phyloP scores from a whole-genome alignment of 1,140 invertebrate genomes.

The Trichogramma pretiosum region DNA sequence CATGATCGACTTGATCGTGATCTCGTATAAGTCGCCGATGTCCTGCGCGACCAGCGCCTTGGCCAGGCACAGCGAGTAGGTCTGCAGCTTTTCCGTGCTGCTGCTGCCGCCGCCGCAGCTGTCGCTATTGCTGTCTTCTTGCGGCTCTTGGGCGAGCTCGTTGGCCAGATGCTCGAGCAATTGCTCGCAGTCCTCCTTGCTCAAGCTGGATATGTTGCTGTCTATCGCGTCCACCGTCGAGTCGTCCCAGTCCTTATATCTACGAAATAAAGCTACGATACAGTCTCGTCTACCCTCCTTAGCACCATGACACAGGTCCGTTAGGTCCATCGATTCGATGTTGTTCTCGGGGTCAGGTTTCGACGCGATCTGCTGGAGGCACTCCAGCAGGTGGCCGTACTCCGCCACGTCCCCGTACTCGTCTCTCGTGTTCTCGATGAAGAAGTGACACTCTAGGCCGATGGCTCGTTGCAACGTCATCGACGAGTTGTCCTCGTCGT shows the following conservation, averaged over 20 bases:
- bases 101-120: no score
- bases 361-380: conserved; percentile 27
- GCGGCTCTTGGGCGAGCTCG: conserved; percentile 13
- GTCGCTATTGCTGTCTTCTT: no score
- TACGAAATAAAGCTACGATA: conserved; percentile 25
- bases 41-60: conserved; percentile 19
- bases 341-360: conserved; percentile 20
- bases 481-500: conserved; percentile 27
- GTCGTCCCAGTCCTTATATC: conserved; percentile 30
- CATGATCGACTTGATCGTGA: conserved; percentile 26
- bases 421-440: conserved; percentile 24
- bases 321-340: conserved; percentile 17
- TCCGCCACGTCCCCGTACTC: conserved; percentile 19
- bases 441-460: conserved; percentile 29
- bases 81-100: conserved; percentile 17
- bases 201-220: conserved; percentile 12
- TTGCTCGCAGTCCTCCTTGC: conserved; percentile 22
- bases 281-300: conserved; percentile 20
- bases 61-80: conserved; percentile 15
- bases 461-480: conserved; percentile 33
- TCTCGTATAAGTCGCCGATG: conserved; percentile 23
- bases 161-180: conserved; percentile 30
- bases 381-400: conserved; percentile 24
- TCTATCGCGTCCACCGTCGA: conserved; percentile 22
- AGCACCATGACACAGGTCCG: conserved; percentile 24